Evolutionary conservation across 1,140 invertebrate species (phyloP).

Genomic region (Magallana angulata): DNA sequence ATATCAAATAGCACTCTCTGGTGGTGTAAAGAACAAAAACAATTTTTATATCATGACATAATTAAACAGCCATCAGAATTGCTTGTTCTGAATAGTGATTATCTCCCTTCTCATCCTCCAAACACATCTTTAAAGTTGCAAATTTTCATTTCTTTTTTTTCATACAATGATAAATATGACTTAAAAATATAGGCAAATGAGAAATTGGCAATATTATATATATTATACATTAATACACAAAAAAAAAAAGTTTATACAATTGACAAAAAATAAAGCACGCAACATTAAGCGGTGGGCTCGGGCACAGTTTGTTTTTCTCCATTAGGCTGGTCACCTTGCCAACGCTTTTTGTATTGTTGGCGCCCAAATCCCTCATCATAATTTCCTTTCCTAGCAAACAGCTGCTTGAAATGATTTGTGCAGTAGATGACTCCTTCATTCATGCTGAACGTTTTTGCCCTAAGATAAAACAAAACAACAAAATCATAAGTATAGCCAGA

Average conservation of each 20-base stretch:
- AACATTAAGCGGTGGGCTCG: conserved; percentile 5
- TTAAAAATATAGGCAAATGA: conserved; percentile 7
- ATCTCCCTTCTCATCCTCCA: not conserved
- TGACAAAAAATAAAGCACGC: conserved; percentile 26
- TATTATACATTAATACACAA: conserved; percentile 19
- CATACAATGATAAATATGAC: not conserved
- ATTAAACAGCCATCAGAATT: not conserved
- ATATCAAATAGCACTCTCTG: not conserved
- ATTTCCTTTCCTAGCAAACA: conserved; percentile 91
- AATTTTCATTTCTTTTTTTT: not conserved
- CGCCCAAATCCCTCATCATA: conserved; percentile 89
- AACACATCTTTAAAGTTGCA: not conserved
- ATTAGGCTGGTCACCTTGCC: conserved; percentile 68
- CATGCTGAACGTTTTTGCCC: conserved; percentile 88
- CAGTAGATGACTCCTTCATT: conserved; percentile 89
- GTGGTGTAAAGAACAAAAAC: not conserved
- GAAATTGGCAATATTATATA: not conserved
- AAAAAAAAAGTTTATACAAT: conserved; percentile 19
- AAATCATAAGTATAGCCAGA: no score
- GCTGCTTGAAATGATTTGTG: conserved; percentile 89
- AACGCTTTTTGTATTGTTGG: conserved; percentile 80
- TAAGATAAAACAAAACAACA: conserved; percentile 72
- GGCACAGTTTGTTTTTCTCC: conserved; percentile 33
- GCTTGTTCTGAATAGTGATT: not conserved
- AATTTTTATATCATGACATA: not conserved